Base-by-base conservation (phyloP, 2,888 invertebrate species). In the Aporophyla lueneburgensis region DNA sequence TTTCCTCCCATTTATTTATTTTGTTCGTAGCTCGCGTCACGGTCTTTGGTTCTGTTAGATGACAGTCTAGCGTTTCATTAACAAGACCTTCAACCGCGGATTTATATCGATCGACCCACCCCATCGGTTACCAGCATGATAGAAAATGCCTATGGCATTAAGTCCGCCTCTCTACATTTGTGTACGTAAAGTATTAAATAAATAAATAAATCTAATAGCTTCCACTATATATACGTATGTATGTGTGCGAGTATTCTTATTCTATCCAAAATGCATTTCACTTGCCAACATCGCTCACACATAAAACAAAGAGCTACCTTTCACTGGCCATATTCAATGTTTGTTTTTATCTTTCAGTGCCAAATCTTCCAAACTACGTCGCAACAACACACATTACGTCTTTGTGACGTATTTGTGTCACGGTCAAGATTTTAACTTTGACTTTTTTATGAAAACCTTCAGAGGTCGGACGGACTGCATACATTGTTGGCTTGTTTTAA, bases 401-500 rank as follows among this genome's bases (percentile, higher is more conserved):
- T 83, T 78, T 71, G 27, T 75, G 72, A 59, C 58, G 74, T 65
- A 86, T 78, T 59, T 61, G 62, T 87, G 88, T 88, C 88, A 89
- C 78, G 89, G 88, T 81, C 89, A 89, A 77, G 58, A 70, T 74
- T 66, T 77, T 76, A 86, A 82, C 82, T 79, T 78, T 84, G 80
- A 87, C 78, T 80, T 79, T 81, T 80, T 73, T 80, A 84, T 83
- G 78, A 78, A 75, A 78, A 71, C 79, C 62, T 78, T 65, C 67
- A 68, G 67, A 69, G 56, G 70, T 70, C 49, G 54, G 71, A 56
- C 49, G 16, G 19, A 56, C 4, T 65, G 65, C 83, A 83, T 49
- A 78, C 43, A 71, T 71, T 10, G 61, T 61, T 65, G 21, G 63
- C 56, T 71, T 53, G 40, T 63, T 82, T 73, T 82, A 68, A 21